Conservation (phyloP, 1,140 invertebrate genomes). For the Spodoptera frugiperda region DNA sequence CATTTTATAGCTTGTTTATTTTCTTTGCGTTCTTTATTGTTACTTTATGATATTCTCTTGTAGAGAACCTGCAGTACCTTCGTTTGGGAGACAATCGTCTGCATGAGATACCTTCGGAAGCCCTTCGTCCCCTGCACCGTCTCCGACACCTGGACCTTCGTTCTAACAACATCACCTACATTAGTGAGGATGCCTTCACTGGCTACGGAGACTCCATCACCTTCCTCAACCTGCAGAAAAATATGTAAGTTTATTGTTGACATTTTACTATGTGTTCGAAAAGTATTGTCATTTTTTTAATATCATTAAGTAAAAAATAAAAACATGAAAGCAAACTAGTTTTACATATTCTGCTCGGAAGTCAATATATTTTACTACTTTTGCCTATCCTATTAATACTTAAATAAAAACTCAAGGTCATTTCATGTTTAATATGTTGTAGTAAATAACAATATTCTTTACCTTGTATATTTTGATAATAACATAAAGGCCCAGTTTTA, state of each 20-base stretch:
- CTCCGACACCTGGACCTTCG: conserved; percentile 95
- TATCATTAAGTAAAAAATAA: no score
- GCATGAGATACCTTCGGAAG: conserved; percentile 92
- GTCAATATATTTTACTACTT: no score
- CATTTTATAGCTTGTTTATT: conserved; percentile 22
- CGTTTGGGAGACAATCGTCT: conserved; percentile 95
- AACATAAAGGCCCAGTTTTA: no score
- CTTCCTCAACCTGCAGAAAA: conserved; percentile 96
- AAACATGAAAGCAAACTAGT: no score
- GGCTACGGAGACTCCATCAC: conserved; percentile 96
- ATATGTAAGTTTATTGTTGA: conserved; percentile 88
- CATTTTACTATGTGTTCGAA: neutral
- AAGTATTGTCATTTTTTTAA: no score
- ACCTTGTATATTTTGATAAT: no score
- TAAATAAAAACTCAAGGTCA: no score
- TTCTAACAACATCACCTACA: conserved; percentile 93
- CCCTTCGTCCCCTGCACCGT: conserved; percentile 92
- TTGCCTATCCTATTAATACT: no score
- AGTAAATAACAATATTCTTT: no score
- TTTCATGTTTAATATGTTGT: no score
- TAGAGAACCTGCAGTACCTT: conserved; percentile 93
- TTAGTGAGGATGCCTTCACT: conserved; percentile 95
- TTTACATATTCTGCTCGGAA: no score
- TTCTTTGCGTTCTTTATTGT: conserved; percentile 1
- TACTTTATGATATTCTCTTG: conserved; percentile 22